Conservation (phyloP, 2,797 vertebrate species). For the Anguilla obscura region DNA sequence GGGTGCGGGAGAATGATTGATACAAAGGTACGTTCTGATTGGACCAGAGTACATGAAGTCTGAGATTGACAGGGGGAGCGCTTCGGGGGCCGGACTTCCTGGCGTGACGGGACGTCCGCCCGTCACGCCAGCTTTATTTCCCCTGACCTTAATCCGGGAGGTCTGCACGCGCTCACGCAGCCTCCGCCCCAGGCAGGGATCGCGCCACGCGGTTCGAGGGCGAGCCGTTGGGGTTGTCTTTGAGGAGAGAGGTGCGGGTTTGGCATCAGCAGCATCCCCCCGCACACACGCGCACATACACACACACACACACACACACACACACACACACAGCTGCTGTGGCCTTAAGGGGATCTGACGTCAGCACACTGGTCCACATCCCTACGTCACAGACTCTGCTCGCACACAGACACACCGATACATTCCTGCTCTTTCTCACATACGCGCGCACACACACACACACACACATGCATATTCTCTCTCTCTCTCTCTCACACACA, state of each 20-base stretch:
- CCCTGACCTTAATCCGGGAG: constrained; percentile 9
- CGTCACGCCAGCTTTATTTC: background rate
- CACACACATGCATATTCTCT: background rate
- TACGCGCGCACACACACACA: background rate
- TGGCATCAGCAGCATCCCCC: background rate
- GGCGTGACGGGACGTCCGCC: background rate
- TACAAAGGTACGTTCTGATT: background rate
- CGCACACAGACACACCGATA: background rate
- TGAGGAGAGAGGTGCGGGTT: background rate
- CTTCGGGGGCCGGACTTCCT: background rate
- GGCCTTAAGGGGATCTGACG: constrained; percentile 6
- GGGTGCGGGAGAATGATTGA: background rate
- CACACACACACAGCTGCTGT: background rate
- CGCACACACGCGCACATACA: too few relatives aligned
- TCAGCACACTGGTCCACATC: constrained; percentile 3
- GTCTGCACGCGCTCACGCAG: background rate
- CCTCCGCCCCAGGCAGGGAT: background rate
- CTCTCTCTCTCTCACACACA: too few relatives aligned
- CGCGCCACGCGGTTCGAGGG: background rate
- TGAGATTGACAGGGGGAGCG: background rate
- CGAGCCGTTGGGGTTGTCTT: background rate
- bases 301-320: background rate
- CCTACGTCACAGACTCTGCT: background rate
- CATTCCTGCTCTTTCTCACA: background rate
- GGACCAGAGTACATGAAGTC: background rate